Evolutionary conservation across 2,888 invertebrate species (phyloP).

Genomic region (Cecidostiba fungosa): DNA sequence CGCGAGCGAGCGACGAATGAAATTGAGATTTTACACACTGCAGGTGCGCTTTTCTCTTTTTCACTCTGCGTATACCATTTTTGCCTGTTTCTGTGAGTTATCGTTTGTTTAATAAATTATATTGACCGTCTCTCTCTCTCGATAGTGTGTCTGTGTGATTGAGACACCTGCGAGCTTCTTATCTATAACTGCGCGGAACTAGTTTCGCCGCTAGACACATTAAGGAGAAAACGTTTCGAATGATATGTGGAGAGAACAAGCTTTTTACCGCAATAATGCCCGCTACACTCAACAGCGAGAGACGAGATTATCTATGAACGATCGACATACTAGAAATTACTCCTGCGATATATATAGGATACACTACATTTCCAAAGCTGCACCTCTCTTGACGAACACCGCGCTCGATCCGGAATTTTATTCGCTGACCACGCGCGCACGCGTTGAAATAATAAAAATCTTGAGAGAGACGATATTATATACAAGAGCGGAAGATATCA

Average conservation of each 20-base stretch:
- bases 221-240: background rate
- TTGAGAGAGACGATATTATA: background rate
- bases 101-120: background rate
- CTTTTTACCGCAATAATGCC: slow-evolving; percentile 11
- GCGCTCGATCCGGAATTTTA: background rate
- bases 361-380: too few species aligned
- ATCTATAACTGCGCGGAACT: background rate
- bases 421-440: slow-evolving; percentile 1
- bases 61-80: background rate
- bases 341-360: background rate
- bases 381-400: too few species aligned
- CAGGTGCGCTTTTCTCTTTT: background rate
- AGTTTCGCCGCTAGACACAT: background rate
- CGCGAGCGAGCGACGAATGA: slow-evolving; percentile 11
- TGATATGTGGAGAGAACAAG: background rate
- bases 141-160: background rate
- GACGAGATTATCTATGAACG: slow-evolving; percentile 24
- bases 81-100: background rate
- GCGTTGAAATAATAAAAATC: slow-evolving; percentile 3
- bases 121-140: too few species aligned
- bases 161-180: background rate
- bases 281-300: too few species aligned
- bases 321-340: slow-evolving; percentile 26
- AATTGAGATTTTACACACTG: slow-evolving; percentile 22
- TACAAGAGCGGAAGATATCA: background rate